phyloP scores from a whole-genome alignment of 1,140 invertebrate genomes.

The Eufriesea mexicana region DNA sequence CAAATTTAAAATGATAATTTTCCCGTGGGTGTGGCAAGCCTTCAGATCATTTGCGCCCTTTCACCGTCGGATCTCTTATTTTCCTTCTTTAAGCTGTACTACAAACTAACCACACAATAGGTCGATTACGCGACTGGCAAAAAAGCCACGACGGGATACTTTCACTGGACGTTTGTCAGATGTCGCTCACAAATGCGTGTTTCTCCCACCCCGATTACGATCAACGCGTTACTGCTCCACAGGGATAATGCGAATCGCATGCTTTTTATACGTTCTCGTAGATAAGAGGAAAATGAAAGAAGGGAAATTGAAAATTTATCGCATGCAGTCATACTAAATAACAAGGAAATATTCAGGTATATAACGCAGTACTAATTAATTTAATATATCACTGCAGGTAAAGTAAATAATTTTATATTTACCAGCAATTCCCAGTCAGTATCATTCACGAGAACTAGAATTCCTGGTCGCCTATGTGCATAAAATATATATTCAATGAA shows the following conservation, averaged over 20 bases:
- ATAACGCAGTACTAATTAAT: too few relatives aligned
- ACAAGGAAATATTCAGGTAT: not conserved
- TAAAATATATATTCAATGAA: not conserved
- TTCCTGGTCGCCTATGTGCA: conserved; percentile 90
- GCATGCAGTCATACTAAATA: not conserved
- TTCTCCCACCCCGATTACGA: conserved; percentile 28
- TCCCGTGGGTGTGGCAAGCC: conserved; percentile 65
- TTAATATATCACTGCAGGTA: not conserved
- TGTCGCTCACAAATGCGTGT: conserved; percentile 59
- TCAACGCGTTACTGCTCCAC: conserved; percentile 12
- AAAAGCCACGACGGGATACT: conserved; percentile 26
- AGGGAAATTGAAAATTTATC: not conserved
- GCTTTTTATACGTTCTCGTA: not conserved
- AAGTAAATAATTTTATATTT: conserved; percentile 68
- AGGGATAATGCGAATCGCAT: not conserved
- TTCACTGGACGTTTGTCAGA: conserved; percentile 64
- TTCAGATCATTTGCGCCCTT: conserved; percentile 71
- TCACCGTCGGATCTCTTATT: conserved; percentile 57
- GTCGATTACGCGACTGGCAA: conserved; percentile 59
- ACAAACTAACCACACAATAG: not conserved
- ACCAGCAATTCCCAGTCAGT: conserved; percentile 95
- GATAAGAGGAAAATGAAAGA: not conserved
- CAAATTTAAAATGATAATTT: conserved; percentile 78
- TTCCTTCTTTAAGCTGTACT: conserved; percentile 10
- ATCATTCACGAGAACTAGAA: conserved; percentile 95